These are phyloP conservation scores for Xenopus laevis DNA, from an alignment of 2,113 vertebrate species.

Conservation along the genomic window DNA sequence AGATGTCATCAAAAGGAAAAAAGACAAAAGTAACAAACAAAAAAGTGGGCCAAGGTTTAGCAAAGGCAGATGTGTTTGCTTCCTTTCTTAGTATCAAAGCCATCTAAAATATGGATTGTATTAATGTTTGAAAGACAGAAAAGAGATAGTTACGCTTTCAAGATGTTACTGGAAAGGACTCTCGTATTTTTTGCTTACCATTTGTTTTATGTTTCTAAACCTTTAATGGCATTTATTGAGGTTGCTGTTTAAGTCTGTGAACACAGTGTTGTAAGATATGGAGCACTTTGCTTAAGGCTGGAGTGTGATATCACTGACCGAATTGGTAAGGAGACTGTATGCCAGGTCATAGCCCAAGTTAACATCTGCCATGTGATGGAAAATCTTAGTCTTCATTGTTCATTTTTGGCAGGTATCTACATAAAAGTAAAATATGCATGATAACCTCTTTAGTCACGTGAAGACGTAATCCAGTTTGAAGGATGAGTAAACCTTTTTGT, in stretches of 20 bases:
- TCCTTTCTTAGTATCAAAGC: conserved; percentile 53
- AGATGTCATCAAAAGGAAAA: conserved; percentile 50
- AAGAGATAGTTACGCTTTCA: conserved; percentile 63
- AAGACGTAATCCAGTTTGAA: neutral
- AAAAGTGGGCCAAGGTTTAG: conserved; percentile 48
- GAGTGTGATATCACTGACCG: conserved; percentile 18
- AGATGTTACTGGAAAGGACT: conserved; percentile 64
- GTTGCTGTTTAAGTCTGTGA: conserved; percentile 16
- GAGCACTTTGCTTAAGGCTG: no score
- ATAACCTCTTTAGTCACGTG: neutral
- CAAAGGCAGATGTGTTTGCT: conserved; percentile 49
- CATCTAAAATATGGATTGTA: conserved; percentile 60
- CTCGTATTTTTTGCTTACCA: conserved; percentile 38
- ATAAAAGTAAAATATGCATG: neutral
- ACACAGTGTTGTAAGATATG: neutral
- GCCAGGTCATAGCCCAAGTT: neutral
- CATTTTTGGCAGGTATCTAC: neutral
- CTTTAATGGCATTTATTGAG: conserved; percentile 26
- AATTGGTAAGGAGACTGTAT: neutral
- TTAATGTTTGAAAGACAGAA: conserved; percentile 62
- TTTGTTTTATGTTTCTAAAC: conserved; percentile 47
- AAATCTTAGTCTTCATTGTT: conserved; percentile 11
- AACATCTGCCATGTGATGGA: conserved; percentile 32
- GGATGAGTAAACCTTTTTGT: neutral
- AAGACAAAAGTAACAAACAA: conserved; percentile 33